These are phyloP conservation scores for Nibea coibor DNA, from an alignment of 2,113 vertebrate genomes.

Conservation along the genomic window DNA sequence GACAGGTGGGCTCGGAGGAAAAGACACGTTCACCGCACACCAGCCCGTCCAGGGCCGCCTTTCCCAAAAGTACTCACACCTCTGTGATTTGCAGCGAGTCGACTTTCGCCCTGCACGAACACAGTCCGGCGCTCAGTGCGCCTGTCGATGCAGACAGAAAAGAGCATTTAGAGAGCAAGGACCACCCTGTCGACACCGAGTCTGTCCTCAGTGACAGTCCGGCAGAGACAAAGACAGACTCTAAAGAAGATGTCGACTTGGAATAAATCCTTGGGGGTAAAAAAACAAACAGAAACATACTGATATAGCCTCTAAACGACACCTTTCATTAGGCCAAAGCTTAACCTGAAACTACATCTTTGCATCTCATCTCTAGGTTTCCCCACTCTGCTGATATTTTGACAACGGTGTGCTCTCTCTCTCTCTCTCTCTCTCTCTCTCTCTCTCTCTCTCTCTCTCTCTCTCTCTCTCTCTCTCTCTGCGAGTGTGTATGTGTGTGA, in stretches of 20 bases:
- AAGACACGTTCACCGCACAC: constrained; percentile 74
- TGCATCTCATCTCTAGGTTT: constrained; percentile 60
- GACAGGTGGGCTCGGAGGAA: constrained; percentile 70
- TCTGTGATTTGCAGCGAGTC: constrained; percentile 74
- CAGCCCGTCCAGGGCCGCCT: constrained; percentile 72
- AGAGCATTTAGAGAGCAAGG: constrained; percentile 82
- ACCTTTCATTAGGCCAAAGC: constrained; percentile 82
- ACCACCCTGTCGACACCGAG: constrained; percentile 81
- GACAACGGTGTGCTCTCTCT: constrained; percentile 58
- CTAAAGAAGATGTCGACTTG: constrained; percentile 91
- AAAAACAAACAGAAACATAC: constrained; percentile 47
- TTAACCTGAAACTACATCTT: constrained; percentile 67
- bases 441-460: constrained; percentile 25
- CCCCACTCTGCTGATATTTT: constrained; percentile 58
- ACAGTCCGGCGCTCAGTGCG: constrained; percentile 63
- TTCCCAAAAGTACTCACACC: constrained; percentile 70
- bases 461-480: constrained; percentile 33
- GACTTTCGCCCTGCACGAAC: constrained; percentile 74
- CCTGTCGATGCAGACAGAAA: constrained; percentile 79
- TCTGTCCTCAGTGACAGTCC: constrained; percentile 73
- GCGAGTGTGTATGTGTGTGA: constrained; percentile 39
- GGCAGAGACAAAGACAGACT: constrained; percentile 83
- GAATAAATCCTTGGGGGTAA: constrained; percentile 83
- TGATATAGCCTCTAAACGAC: constrained; percentile 66
- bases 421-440: constrained; percentile 33